These are phyloP conservation scores for Thamnophis sirtalis DNA, from an alignment of 2,113 vertebrate species.

Conservation along the genomic window DNA sequence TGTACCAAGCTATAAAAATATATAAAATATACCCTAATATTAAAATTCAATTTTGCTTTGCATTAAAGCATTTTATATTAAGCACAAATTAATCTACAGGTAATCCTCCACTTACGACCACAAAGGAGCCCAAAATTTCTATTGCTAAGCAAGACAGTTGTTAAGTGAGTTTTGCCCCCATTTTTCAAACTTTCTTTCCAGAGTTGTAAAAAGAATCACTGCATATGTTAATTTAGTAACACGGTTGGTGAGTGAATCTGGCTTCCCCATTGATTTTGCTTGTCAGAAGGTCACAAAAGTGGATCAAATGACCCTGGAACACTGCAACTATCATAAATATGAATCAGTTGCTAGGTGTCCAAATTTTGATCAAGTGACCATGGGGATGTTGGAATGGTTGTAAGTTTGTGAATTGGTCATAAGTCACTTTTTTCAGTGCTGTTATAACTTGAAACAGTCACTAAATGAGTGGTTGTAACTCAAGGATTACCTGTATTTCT, in stretches of 20 bases:
- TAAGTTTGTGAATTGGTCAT: not conserved
- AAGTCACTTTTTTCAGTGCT: not conserved
- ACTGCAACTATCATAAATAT: not conserved
- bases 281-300: not conserved
- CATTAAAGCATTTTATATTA: not conserved
- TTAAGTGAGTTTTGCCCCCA: not conserved
- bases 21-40: not conserved
- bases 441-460: not conserved
- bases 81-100: not conserved
- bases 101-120: not conserved
- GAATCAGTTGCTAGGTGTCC: not conserved
- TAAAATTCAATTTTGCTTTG: not conserved
- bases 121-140: not conserved
- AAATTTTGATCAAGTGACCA: not conserved
- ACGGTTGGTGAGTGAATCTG: not conserved
- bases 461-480: not conserved
- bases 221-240: not conserved
- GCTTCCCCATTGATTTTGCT: not conserved
- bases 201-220: not conserved
- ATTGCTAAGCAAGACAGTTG: not conserved
- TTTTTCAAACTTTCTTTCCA: not conserved
- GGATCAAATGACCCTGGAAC: not conserved
- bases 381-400: not conserved
- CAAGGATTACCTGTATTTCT: not conserved
- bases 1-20: not conserved